These are phyloP conservation scores for Aptenodytes forsteri DNA, from an alignment of 2,113 vertebrate species.

Conservation along the genomic window DNA sequence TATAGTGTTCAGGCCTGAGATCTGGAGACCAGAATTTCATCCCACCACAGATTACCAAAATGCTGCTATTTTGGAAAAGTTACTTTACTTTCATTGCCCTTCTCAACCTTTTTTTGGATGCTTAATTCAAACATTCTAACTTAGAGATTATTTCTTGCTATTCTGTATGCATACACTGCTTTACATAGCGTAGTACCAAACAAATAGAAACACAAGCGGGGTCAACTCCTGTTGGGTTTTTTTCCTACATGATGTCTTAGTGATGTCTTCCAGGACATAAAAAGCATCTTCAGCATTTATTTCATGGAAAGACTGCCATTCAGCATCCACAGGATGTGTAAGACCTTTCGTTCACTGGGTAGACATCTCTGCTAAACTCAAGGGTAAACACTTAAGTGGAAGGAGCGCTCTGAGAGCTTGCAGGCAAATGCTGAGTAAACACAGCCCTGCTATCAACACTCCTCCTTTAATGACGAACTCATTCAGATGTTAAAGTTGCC, in stretches of 20 bases:
- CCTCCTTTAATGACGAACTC: not conserved
- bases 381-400: not conserved
- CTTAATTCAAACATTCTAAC: not conserved
- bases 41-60: not conserved
- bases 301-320: not conserved
- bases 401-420: not conserved
- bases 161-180: not conserved
- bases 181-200: not conserved
- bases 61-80: not conserved
- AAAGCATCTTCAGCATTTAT: not conserved
- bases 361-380: not conserved
- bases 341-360: not conserved
- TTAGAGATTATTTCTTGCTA: not conserved
- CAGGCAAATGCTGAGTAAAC: slow-evolving; percentile 40
- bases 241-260: not conserved
- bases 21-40: not conserved
- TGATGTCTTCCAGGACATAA: not conserved
- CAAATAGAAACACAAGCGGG: not conserved
- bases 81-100: not conserved
- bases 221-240: not conserved
- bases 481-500: slow-evolving; percentile 43
- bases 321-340: not conserved
- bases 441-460: slow-evolving; percentile 2
- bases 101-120: not conserved
- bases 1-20: not conserved